Evolutionary conservation across 2,113 vertebrate species (phyloP).

Genomic region (Todiramphus chloris): DNA sequence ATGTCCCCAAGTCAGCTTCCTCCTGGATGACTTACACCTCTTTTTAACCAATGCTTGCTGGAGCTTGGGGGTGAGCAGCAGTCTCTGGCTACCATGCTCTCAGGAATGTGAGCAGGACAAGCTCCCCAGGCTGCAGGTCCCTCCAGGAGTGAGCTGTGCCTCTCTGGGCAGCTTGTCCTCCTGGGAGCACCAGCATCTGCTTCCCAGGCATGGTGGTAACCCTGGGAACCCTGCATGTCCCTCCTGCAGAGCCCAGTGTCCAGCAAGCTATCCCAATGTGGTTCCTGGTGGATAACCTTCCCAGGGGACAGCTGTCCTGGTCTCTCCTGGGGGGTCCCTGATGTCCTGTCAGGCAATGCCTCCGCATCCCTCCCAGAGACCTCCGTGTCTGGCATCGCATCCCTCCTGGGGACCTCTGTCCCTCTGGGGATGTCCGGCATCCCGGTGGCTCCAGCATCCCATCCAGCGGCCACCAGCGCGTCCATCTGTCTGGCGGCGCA

Average conservation of each 20-base stretch:
- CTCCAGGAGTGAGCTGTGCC: background rate
- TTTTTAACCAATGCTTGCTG: background rate
- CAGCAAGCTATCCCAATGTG: accelerated
- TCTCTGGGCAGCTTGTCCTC: background rate
- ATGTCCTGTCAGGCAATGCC: background rate
- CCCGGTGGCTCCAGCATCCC: background rate
- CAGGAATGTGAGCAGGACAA: background rate
- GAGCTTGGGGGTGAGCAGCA: background rate
- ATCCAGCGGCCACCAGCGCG: background rate
- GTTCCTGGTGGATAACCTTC: too few species aligned
- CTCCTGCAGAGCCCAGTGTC: accelerated
- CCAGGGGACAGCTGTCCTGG: too few species aligned
- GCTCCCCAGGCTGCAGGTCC: background rate
- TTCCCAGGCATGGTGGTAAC: background rate
- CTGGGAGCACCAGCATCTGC: background rate
- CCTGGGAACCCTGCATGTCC: accelerated
- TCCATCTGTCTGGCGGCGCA: background rate
- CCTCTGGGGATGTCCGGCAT: background rate
- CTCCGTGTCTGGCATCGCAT: accelerated
- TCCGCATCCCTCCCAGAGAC: accelerated
- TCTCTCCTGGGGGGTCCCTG: background rate
- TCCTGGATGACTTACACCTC: background rate
- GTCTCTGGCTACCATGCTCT: background rate
- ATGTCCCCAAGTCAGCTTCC: background rate
- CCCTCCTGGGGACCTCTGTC: background rate